These are phyloP conservation scores for Astatotilapia flaviijosephi DNA, from an alignment of 2,113 vertebrate species.

Conservation along the genomic window DNA sequence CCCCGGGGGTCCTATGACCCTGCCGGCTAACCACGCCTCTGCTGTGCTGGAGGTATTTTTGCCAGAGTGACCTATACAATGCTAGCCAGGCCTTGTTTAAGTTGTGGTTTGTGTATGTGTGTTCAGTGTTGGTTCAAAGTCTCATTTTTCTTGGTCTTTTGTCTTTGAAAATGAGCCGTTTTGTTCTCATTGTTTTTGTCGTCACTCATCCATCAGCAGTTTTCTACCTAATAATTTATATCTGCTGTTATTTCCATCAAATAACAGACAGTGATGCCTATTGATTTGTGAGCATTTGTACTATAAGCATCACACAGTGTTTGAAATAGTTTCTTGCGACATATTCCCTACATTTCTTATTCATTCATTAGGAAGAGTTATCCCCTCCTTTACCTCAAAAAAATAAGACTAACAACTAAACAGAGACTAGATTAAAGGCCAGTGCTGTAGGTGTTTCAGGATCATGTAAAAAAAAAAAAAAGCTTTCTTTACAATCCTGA, in stretches of 20 bases:
- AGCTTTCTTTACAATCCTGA: not conserved
- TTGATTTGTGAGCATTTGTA: not conserved
- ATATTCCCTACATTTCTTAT: not conserved
- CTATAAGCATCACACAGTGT: not conserved
- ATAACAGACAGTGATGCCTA: not conserved
- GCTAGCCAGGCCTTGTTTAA: not conserved
- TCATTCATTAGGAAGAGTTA: not conserved
- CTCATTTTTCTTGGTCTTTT: slow-evolving; percentile 2
- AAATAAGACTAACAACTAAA: not conserved
- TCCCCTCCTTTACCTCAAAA: not conserved
- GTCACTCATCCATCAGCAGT: slow-evolving; percentile 18
- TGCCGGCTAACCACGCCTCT: accelerated
- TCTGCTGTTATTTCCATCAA: not conserved
- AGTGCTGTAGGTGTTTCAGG: not conserved
- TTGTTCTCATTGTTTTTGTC: slow-evolving; percentile 21
- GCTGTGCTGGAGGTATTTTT: not conserved
- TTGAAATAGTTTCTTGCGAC: not conserved
- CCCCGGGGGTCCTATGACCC: not conserved
- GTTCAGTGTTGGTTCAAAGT: not conserved
- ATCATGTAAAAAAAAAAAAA: not conserved
- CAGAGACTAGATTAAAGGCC: not conserved
- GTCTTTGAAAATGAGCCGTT: slow-evolving; percentile 31
- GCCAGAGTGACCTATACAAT: not conserved
- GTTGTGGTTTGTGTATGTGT: not conserved
- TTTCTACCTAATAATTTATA: slow-evolving; percentile 23